Percentiles rank a stretch among this genome's conserved stretches.
phyloP scores from a whole-genome alignment of 2,113 vertebrate species.

The Urocitellus parryii region DNA sequence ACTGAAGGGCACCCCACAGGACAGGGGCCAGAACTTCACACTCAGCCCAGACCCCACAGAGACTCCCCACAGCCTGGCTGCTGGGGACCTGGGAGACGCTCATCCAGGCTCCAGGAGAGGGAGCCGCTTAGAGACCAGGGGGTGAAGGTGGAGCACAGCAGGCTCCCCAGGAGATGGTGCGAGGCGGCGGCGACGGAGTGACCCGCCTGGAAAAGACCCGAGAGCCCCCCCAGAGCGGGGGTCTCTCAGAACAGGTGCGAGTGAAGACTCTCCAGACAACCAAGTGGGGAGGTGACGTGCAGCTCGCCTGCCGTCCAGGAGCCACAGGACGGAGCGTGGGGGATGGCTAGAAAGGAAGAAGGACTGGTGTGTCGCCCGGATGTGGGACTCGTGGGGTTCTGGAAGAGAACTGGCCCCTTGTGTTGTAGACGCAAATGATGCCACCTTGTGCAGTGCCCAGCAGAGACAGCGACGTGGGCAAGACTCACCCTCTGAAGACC shows the following conservation, averaged over 20 bases:
- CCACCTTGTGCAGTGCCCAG: background rate
- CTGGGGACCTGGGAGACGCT: background rate
- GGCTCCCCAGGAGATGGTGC: background rate
- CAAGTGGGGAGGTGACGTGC: background rate
- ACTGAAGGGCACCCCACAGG: background rate
- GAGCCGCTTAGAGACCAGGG: too few species aligned
- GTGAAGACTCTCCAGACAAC: background rate
- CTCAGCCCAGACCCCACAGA: background rate
- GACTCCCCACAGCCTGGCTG: background rate
- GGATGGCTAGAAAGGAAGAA: rapidly evolving
- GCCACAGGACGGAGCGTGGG: background rate
- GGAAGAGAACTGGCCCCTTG: too few species aligned
- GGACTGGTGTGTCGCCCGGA: too few species aligned
- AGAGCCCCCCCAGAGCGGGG: background rate
- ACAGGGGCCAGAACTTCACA: background rate
- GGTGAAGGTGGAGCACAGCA: too few species aligned
- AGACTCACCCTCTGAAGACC: background rate
- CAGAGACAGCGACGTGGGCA: background rate
- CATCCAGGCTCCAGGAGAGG: background rate
- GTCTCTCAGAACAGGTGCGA: background rate
- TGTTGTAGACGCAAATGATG: background rate
- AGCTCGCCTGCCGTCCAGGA: rapidly evolving
- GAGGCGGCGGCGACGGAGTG: background rate
- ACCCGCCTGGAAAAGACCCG: too few species aligned
- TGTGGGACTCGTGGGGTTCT: too few species aligned